Evolutionary conservation across 2,797 vertebrate species (phyloP), one percentile per base, ranked within the genome.

Genomic region (Megalops cyprinoides): DNA sequence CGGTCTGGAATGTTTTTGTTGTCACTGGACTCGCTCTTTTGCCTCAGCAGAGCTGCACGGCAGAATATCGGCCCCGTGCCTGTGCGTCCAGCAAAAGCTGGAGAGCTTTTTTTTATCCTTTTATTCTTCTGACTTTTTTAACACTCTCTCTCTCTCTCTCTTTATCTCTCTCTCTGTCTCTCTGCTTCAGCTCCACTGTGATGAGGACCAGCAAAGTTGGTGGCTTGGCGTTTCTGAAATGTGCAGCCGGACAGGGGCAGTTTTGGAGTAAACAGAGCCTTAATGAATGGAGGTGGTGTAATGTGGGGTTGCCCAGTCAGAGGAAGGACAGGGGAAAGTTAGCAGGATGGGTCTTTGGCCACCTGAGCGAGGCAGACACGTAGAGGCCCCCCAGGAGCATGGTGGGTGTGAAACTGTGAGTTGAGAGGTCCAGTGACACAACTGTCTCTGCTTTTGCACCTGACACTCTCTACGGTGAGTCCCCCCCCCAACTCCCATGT

Each of bases 381-480:
- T 37, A 74, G 34, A 71, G 10, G 20, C 31, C 48, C 56, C 76
- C 73, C 48, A 56, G 48, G 78, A 79, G 5, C 69, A 12, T 31
- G 37, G n/a, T 23, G 67, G 42, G 73, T 79, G 73, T 53, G 81
- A 74, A 82, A 28, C 44, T 51, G 44, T 49, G 23, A 46, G 7
- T 75, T 18, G 65, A 69, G 76, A 42, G 62, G 75, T 39, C 44
- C 39, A 69, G 48, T 77, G 75, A 65, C 49, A 76, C 79, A 46
- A 65, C 58, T 60, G 51, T 62, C 20, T 49, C 79, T 34, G 46
- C 39, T 44, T 28, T 23, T 44, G 55, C 75, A 83, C 78, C 78
- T 83, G 78, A 79, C 79, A 53, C 74, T 75, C 60, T 46, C 31
- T 60, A 28, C 34, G 44, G 75, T 74, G 71, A 42, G 65, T 31